Evolutionary conservation across 2,113 vertebrate species (phyloP).

Genomic region (Microcebus jonahi): DNA sequence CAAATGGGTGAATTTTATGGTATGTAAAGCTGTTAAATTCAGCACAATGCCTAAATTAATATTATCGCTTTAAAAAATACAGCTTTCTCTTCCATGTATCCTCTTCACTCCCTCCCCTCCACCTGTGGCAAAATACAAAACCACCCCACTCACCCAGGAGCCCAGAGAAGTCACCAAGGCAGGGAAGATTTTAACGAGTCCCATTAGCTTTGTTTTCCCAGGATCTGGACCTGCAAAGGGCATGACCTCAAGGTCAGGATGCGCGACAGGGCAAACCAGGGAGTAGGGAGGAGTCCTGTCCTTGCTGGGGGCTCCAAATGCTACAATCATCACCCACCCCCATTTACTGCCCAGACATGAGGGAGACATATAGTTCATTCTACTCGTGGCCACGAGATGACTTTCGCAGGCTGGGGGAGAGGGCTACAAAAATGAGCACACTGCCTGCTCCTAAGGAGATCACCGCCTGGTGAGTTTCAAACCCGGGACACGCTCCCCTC

Average conservation of each 20-base stretch:
- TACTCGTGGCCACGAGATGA: too few species aligned
- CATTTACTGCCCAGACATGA: not conserved
- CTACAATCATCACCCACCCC: not conserved
- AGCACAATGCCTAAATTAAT: not conserved
- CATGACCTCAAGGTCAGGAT: not conserved
- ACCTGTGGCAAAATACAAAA: not conserved
- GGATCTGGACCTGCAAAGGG: too few species aligned
- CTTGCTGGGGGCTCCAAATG: not conserved
- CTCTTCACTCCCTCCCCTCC: not conserved
- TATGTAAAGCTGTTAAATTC: not conserved
- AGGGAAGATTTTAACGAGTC: not conserved
- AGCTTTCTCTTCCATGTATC: not conserved
- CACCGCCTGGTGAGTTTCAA: not conserved
- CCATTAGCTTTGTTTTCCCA: not conserved
- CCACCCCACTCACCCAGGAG: not conserved
- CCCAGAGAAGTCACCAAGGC: not conserved
- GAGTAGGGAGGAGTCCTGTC: not conserved
- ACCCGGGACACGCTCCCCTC: not conserved
- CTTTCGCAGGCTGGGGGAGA: not conserved
- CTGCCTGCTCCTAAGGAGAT: not conserved
- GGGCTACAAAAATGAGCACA: not conserved
- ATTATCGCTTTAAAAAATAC: not conserved
- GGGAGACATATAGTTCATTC: not conserved
- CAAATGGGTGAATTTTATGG: not conserved
- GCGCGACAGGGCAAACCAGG: not conserved